Percentiles rank a stretch among this genome's conserved stretches.
Evolutionary conservation across 2,113 vertebrate genomes (phyloP).

Genomic region (Indri indri): DNA sequence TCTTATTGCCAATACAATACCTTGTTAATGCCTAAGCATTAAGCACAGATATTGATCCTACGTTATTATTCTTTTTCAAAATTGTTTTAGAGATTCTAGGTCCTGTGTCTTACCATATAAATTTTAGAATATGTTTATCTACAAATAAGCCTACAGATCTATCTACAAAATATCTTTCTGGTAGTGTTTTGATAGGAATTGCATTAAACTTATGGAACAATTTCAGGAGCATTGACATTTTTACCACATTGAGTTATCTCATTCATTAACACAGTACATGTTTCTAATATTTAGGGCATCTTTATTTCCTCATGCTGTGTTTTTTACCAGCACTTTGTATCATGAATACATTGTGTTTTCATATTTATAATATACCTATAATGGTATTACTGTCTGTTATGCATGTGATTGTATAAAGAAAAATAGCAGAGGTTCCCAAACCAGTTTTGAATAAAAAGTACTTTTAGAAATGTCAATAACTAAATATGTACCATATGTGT

Average conservation of each 20-base stretch:
- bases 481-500: background rate
- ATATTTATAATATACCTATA: background rate
- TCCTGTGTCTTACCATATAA: background rate
- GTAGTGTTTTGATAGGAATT: background rate
- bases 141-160: background rate
- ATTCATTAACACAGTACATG: background rate
- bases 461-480: background rate
- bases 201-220: background rate
- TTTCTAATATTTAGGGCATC: background rate
- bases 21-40: background rate
- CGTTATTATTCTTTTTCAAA: background rate
- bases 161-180: background rate
- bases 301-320: background rate
- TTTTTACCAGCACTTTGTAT: background rate
- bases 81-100: background rate
- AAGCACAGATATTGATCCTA: background rate
- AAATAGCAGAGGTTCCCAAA: background rate
- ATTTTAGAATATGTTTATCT: background rate
- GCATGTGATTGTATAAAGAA: background rate
- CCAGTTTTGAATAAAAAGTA: background rate
- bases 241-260: background rate
- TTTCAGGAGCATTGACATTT: background rate
- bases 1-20: background rate
- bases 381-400: background rate
- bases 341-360: background rate